Evolutionary conservation across 1,140 invertebrate species (phyloP), one percentile per base, ranked within the genome.

Genomic region (Medauroidea extradentata): DNA sequence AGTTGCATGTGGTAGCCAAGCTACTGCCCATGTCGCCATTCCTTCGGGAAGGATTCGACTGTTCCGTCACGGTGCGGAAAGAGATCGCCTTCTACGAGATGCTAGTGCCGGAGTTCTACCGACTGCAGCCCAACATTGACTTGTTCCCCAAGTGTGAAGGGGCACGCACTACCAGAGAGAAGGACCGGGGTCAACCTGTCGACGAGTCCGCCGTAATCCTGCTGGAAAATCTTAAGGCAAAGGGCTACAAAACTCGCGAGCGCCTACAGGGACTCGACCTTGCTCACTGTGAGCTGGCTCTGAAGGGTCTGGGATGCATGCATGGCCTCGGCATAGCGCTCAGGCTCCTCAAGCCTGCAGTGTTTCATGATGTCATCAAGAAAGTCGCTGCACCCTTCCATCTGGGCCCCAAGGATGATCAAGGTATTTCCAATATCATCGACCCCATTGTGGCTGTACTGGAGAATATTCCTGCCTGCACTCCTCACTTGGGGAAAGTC

Each of bases 71-170:
- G 21, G 46, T 57, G 25, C 16, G 18, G 14, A 57, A 57, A 8
- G 55, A 57, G 43, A 24, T 57, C 14, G 41, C 46, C 49, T 48
- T 46, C 25, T 57, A 57, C 34, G 38, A 14, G 29, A 16, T 24
- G 27, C 23, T 57, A 11, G n/a, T 11, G 24, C 55, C 55, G 14
- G 42, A 48, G 43, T 49, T 24, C 18, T 8, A 29, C 2, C 3
- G 23, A 3, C 23, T 57, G 16, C 55, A 49, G 43, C 8, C 9
- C 14, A 39, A 57, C n/a, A 0, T 57, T 11, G 41, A 57, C 24
- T 16, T 57, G 13, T 46, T 49, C 41, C 55, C 55, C 18, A 13
- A 24, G 14, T 49, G 46, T 21, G 29, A 48, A 38, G 55, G 55
- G 13, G 43, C 55, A 11, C 43, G 43, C 13, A 49, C 29, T 9